Conservation (phyloP, 2,888 invertebrate species). For the Pollenia amentaria region DNA sequence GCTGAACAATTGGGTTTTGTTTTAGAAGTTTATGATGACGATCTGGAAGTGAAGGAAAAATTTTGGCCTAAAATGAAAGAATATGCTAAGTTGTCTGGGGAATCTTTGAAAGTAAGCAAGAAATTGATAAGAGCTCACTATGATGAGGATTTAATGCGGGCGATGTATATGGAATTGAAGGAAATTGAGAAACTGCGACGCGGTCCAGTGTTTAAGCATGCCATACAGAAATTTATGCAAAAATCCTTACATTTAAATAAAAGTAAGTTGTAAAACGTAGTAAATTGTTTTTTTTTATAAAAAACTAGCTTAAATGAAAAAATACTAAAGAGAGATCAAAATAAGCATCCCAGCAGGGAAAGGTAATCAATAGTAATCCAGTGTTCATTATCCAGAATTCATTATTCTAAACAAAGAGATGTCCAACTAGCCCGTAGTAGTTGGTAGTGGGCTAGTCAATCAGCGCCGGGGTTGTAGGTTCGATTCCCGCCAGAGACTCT, state of each 20-base stretch:
- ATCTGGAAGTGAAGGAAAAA: slow-evolving; percentile 85
- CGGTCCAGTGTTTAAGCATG: slow-evolving; percentile 88
- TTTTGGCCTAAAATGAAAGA: slow-evolving; percentile 87
- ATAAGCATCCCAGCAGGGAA: no score
- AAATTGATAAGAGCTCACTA: slow-evolving; percentile 87
- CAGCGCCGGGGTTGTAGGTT: no score
- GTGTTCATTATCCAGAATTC: no score
- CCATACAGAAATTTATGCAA: slow-evolving; percentile 78
- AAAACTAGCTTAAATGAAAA: no score
- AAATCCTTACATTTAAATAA: slow-evolving; percentile 62
- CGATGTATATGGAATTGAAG: slow-evolving; percentile 89
- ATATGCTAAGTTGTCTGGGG: slow-evolving; percentile 85
- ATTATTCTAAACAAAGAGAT: no score
- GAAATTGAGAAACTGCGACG: slow-evolving; percentile 87
- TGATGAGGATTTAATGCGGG: slow-evolving; percentile 87
- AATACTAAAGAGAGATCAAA: no score
- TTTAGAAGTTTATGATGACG: slow-evolving; percentile 88
- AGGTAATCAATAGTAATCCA: no score
- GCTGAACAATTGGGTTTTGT: slow-evolving; percentile 92
- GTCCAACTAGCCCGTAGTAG: no score
- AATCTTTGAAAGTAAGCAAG: slow-evolving; percentile 89
- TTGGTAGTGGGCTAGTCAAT: no score
- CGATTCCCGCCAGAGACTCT: no score
- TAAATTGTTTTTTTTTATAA: neutral
- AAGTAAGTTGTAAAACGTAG: slow-evolving; percentile 58